These are phyloP conservation scores for Scaptomyza pallida DNA, from an alignment of 1,140 invertebrate genomes.

Conservation along the genomic window DNA sequence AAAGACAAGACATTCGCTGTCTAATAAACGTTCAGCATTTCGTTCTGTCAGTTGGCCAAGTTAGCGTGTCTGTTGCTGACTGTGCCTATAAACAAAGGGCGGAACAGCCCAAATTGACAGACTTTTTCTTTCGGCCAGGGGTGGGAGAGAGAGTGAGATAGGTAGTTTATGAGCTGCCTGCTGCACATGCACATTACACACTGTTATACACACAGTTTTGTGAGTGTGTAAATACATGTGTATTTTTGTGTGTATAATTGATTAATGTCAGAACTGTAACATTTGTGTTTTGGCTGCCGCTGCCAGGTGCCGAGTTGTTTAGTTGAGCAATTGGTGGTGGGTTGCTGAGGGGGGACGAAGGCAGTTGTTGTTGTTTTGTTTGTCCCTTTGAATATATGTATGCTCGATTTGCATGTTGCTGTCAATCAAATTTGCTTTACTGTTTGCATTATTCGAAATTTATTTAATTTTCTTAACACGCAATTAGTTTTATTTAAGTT, in stretches of 20 bases:
- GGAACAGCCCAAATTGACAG: constrained; percentile 57
- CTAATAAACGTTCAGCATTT: constrained; percentile 76
- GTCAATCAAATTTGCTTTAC: constrained; percentile 80
- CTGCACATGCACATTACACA: constrained; percentile 19
- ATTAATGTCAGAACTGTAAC: constrained; percentile 75
- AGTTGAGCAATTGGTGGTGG: constrained; percentile 76
- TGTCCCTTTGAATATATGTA: constrained; percentile 4
- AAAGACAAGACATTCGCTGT: constrained; percentile 70
- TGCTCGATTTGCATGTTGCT: constrained; percentile 72
- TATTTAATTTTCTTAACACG: constrained; percentile 82
- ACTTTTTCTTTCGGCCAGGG: neutral
- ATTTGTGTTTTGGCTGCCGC: constrained; percentile 49
- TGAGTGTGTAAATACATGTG: constrained; percentile 4
- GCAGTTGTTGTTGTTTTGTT: constrained; percentile 4
- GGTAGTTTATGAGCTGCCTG: constrained; percentile 23
- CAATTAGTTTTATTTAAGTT: constrained; percentile 83
- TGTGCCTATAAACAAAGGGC: constrained; percentile 59
- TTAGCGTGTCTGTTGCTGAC: constrained; percentile 58
- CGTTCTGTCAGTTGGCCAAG: constrained; percentile 60
- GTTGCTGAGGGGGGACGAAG: constrained; percentile 15
- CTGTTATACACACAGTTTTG: constrained; percentile 14
- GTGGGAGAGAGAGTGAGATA: too few species aligned
- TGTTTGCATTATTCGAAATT: constrained; percentile 80
- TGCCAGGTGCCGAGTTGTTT: constrained; percentile 65
- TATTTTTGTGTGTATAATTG: constrained; percentile 47